These are phyloP conservation scores for Microctonus hyperodae DNA, from an alignment of 2,888 invertebrate species.

Conservation along the genomic window DNA sequence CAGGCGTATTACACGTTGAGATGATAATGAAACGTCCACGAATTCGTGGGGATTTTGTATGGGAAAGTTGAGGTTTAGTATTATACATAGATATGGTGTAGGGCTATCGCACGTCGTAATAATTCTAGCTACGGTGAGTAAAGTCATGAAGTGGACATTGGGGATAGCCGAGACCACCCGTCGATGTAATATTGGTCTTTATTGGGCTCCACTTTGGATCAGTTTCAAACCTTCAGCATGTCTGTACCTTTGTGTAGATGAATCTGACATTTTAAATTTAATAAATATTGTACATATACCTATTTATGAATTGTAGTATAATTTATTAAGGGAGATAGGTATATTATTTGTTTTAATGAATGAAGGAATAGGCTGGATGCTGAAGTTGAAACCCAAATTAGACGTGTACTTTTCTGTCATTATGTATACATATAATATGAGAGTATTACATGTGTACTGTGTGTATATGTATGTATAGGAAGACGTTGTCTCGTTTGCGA, in stretches of 20 bases:
- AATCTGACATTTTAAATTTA: too few relatives aligned
- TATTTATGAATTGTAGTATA: too few relatives aligned
- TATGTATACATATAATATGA: slow-evolving; percentile 14
- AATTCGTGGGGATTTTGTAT: slow-evolving; percentile 18
- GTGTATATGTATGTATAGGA: too few relatives aligned
- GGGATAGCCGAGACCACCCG: slow-evolving; percentile 55
- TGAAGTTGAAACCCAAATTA: slow-evolving; percentile 26
- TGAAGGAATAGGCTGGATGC: too few relatives aligned
- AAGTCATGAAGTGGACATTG: slow-evolving; percentile 53
- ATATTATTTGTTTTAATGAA: too few relatives aligned
- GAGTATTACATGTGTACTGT: too few relatives aligned
- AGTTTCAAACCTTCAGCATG: neutral
- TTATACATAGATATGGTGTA: slow-evolving; percentile 25
- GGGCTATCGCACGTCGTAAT: slow-evolving; percentile 36
- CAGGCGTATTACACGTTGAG: slow-evolving; percentile 14
- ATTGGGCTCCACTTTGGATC: slow-evolving; percentile 56
- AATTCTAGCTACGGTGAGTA: slow-evolving; percentile 45
- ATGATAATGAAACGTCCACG: slow-evolving; percentile 51
- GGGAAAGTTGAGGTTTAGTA: slow-evolving; percentile 8
- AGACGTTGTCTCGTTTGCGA: slow-evolving; percentile 14
- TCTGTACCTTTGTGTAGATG: too few relatives aligned
- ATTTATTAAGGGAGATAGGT: too few relatives aligned
- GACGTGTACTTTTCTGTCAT: slow-evolving; percentile 23
- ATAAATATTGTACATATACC: too few relatives aligned
- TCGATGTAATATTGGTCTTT: slow-evolving; percentile 57